These are phyloP conservation scores for Drosophila rellima DNA, from an alignment of 2,888 invertebrate species.

Conservation along the genomic window DNA sequence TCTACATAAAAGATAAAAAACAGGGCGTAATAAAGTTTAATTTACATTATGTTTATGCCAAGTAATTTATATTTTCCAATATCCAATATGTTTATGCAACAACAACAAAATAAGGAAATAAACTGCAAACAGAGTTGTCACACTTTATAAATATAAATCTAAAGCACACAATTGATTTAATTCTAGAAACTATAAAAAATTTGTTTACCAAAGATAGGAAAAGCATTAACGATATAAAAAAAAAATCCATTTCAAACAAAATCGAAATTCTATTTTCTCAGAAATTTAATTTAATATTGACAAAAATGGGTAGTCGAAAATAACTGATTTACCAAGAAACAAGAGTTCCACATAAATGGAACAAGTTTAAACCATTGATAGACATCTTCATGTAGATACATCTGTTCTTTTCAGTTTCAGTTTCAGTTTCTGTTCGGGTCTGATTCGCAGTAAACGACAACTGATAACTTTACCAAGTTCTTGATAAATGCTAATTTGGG, in stretches of 20 bases:
- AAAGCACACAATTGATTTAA: too few species aligned
- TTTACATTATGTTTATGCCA: background rate
- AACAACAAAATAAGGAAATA: background rate
- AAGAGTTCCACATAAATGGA: slow-evolving; percentile 11
- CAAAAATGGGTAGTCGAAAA: slow-evolving; percentile 13
- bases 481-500: slow-evolving; percentile 8
- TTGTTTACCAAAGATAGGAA: background rate
- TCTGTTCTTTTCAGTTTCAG: slow-evolving; percentile 6
- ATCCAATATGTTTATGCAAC: background rate
- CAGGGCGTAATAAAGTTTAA: background rate
- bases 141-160: background rate
- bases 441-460: background rate
- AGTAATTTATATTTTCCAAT: background rate
- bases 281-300: slow-evolving; percentile 5
- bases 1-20: background rate
- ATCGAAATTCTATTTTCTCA: background rate
- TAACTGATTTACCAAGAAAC: slow-evolving; percentile 15
- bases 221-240: background rate
- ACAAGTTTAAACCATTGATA: slow-evolving; percentile 1
- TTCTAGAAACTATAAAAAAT: too few species aligned
- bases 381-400: slow-evolving; percentile 10
- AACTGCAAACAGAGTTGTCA: too few species aligned
- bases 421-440: background rate
- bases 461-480: slow-evolving; percentile 12
- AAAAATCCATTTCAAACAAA: background rate